Evolutionary conservation across 2,113 vertebrate genomes (phyloP).

Genomic region (Scalopus aquaticus): DNA sequence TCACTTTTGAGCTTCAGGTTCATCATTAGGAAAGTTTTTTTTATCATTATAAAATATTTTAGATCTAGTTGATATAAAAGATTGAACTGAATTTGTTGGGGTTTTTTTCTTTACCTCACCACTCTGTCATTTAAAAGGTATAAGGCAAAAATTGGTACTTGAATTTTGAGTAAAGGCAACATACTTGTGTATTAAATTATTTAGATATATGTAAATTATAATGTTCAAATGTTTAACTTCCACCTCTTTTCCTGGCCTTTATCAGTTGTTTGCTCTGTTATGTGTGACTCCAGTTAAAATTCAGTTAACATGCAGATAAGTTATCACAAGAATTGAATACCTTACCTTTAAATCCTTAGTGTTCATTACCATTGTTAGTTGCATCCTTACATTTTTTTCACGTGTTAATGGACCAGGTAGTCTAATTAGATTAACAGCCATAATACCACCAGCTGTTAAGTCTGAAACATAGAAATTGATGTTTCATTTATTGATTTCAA

Average conservation of each 20-base stretch:
- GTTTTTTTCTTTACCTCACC: background rate
- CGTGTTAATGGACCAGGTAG: slow-evolving; percentile 4
- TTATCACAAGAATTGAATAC: background rate
- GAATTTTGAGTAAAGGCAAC: background rate
- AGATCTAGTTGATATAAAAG: background rate
- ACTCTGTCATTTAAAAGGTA: background rate
- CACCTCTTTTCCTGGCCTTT: background rate
- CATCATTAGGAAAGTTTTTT: background rate
- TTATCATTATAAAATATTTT: background rate
- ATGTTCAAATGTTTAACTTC: background rate
- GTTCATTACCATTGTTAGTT: slow-evolving; percentile 1
- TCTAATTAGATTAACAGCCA: slow-evolving; percentile 9
- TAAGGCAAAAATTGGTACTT: background rate
- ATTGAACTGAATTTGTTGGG: background rate
- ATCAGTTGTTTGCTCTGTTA: background rate
- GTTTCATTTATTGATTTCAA: background rate
- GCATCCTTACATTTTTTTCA: background rate
- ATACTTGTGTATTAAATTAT: background rate
- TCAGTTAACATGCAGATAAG: background rate
- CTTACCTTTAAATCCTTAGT: background rate
- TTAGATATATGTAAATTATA: background rate
- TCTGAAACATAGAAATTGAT: slow-evolving; percentile 29
- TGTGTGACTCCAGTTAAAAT: slow-evolving; percentile 20
- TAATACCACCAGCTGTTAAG: background rate
- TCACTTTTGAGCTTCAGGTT: background rate